These are phyloP conservation scores for Musca vetustissima DNA, from an alignment of 1,140 invertebrate genomes.

Conservation along the genomic window DNA sequence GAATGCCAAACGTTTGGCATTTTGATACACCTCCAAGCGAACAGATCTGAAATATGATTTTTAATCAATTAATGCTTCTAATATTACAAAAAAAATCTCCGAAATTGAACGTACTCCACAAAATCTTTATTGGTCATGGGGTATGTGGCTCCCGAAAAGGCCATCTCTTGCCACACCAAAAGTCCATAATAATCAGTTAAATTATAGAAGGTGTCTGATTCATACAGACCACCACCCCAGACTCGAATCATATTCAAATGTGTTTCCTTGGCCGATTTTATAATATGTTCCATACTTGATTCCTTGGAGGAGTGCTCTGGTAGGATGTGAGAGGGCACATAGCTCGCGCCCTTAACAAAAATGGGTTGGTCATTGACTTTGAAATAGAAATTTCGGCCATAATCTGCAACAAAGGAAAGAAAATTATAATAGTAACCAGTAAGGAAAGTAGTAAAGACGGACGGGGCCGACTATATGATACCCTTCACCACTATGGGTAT, in stretches of 20 bases:
- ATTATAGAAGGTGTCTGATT: constrained; percentile 90
- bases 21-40: constrained; percentile 75
- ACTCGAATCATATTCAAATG: constrained; percentile 94
- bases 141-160: constrained; percentile 96
- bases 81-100: too few species aligned
- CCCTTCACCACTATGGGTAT: too few species aligned
- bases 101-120: too few species aligned
- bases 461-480: too few species aligned
- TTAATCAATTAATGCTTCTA: not conserved
- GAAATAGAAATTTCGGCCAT: constrained; percentile 81
- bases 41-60: constrained; percentile 59
- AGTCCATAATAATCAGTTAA: constrained; percentile 79
- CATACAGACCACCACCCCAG: constrained; percentile 97
- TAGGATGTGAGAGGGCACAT: constrained; percentile 86
- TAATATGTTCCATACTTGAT: constrained; percentile 34
- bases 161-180: constrained; percentile 90
- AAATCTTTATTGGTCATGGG: constrained; percentile 70
- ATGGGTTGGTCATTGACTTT: constrained; percentile 82
- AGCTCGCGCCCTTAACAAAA: constrained; percentile 95
- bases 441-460: too few species aligned
- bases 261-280: constrained; percentile 64
- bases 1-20: constrained; percentile 80
- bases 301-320: constrained; percentile 62
- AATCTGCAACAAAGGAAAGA: constrained; percentile 33
- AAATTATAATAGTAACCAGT: not conserved